Conservation (phyloP, 2,888 invertebrate species). For the Opisthograptis luteolata region DNA sequence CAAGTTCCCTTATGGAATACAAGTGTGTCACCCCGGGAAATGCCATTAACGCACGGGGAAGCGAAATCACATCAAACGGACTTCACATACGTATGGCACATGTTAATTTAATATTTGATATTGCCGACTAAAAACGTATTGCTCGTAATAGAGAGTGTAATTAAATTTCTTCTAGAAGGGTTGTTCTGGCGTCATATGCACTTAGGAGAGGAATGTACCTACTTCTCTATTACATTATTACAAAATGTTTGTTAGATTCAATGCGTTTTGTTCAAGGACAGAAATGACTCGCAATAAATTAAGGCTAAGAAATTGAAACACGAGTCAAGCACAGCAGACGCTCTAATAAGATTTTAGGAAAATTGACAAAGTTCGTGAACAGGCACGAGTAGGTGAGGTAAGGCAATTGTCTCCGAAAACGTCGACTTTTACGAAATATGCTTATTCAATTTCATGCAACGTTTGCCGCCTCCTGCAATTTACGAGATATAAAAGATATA, state of each 20-base stretch:
- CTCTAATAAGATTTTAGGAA: slow-evolving; percentile 80
- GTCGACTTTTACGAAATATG: slow-evolving; percentile 85
- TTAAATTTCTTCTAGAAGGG: slow-evolving; percentile 70
- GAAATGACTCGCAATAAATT: slow-evolving; percentile 43
- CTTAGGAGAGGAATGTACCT: too few species aligned
- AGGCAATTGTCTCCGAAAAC: slow-evolving; percentile 85
- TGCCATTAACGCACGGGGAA: slow-evolving; percentile 73
- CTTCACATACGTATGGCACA: slow-evolving; percentile 69
- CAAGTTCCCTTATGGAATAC: slow-evolving; percentile 41
- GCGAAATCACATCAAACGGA: slow-evolving; percentile 77
- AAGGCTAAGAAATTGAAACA: slow-evolving; percentile 55
- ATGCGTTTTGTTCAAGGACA: slow-evolving; percentile 2
- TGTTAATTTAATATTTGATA: slow-evolving; percentile 77
- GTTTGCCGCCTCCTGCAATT: slow-evolving; percentile 85
- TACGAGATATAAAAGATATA: slow-evolving; percentile 85
- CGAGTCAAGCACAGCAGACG: slow-evolving; percentile 67
- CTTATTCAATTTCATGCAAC: slow-evolving; percentile 85
- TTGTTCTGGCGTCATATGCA: slow-evolving; percentile 30
- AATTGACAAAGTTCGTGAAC: slow-evolving; percentile 84
- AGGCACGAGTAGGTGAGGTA: slow-evolving; percentile 83
- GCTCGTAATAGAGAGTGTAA: slow-evolving; percentile 63
- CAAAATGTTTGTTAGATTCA: too few species aligned
- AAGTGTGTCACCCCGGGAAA: slow-evolving; percentile 68
- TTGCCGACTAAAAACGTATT: slow-evolving; percentile 74
- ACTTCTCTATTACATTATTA: too few species aligned